Evolutionary conservation across 2,888 invertebrate species (phyloP).

Genomic region (Isoperla grammatica): DNA sequence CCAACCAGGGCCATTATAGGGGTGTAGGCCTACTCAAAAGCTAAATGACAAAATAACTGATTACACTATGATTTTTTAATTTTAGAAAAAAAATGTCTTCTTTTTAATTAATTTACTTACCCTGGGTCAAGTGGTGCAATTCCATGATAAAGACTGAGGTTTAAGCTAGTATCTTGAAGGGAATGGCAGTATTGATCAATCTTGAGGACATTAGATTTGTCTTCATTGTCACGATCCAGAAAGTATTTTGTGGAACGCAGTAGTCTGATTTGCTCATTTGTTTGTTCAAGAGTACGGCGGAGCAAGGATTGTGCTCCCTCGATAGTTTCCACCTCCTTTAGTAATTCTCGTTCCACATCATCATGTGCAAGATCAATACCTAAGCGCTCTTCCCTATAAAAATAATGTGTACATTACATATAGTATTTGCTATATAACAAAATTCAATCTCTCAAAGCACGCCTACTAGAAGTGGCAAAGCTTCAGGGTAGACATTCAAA

Average conservation of each 20-base stretch:
- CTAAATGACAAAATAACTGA: too few species aligned
- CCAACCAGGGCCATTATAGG: too few species aligned
- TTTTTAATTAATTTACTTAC: constrained; percentile 43
- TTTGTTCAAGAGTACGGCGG: constrained; percentile 65
- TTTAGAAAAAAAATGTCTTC: too few species aligned
- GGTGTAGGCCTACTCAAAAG: too few species aligned
- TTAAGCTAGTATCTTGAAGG: constrained; percentile 64
- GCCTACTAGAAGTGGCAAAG: too few species aligned
- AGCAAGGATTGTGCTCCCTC: constrained; percentile 61
- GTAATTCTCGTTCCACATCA: constrained; percentile 72
- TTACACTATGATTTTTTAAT: too few species aligned
- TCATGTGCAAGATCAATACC: constrained; percentile 77
- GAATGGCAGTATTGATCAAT: constrained; percentile 67
- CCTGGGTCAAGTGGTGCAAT: constrained; percentile 56
- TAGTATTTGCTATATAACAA: too few species aligned
- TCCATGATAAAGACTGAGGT: constrained; percentile 66
- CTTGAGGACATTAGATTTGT: constrained; percentile 72
- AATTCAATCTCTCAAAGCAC: too few species aligned
- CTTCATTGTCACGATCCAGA: constrained; percentile 76
- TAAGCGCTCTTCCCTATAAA: constrained; percentile 62
- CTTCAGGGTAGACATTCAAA: too few species aligned
- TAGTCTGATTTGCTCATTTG: constrained; percentile 76
- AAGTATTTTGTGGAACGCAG: constrained; percentile 73
- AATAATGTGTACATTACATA: too few species aligned
- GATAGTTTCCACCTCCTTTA: constrained; percentile 72